phyloP scores from a whole-genome alignment of 2,113 vertebrate genomes.

The Pavo muticus region DNA sequence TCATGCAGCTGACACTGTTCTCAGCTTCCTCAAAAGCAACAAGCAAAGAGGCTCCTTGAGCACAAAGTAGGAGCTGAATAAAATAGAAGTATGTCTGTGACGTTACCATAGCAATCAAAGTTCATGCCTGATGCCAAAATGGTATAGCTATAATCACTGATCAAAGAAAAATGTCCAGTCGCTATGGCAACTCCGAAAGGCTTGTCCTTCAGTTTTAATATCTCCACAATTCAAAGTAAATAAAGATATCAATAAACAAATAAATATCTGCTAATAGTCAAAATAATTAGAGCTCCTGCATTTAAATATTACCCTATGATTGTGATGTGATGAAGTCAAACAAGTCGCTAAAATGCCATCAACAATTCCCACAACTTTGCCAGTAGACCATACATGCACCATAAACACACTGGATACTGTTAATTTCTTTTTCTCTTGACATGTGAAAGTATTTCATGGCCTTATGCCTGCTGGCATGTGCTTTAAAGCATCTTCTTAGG shows the following conservation, averaged over 20 bases:
- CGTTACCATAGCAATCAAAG: conserved; percentile 69
- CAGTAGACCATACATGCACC: neutral
- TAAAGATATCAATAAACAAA: neutral
- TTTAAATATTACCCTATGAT: neutral
- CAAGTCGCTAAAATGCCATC: neutral
- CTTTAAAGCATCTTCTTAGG: neutral
- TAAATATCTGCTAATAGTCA: neutral
- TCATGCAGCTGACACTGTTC: conserved; percentile 42
- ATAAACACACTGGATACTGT: neutral
- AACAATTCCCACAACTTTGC: neutral
- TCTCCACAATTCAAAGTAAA: neutral
- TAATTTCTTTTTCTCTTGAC: neutral
- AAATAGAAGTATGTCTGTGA: conserved; percentile 26
- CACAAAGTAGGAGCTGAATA: conserved; percentile 33
- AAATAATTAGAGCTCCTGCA: neutral
- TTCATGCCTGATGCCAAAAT: conserved; percentile 38
- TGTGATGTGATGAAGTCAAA: neutral
- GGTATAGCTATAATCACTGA: conserved; percentile 34
- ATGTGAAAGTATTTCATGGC: neutral
- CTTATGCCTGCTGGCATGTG: conserved; percentile 10
- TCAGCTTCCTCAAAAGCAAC: conserved; percentile 16
- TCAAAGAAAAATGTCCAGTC: conserved; percentile 49
- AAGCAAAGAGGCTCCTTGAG: conserved; percentile 19
- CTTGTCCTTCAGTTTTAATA: neutral
- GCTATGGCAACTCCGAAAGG: conserved; percentile 48